Conservation (phyloP, 2,888 invertebrate species). For the Schizotus pectinicornis region DNA sequence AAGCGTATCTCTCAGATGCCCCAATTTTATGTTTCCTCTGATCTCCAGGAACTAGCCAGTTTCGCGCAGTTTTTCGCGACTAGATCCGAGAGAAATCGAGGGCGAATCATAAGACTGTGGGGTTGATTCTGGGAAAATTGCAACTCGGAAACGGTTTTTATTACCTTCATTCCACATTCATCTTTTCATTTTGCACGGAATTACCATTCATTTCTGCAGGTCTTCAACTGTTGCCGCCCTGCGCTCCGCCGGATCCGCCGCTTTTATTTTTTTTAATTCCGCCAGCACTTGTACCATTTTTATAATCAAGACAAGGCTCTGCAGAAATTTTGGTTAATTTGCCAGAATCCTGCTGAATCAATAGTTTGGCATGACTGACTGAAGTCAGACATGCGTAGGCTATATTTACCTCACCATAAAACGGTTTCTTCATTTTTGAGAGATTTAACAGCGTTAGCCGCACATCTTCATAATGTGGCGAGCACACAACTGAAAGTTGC, state of each 20-base stretch:
- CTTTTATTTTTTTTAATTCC: no score
- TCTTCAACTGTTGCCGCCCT: not conserved
- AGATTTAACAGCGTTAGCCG: conserved; percentile 2
- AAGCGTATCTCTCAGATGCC: no score
- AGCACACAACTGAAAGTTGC: conserved; percentile 10
- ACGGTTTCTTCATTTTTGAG: conserved; percentile 9
- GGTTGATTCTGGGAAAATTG: conserved; percentile 34
- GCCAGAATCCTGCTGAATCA: no score
- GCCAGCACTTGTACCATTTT: no score
- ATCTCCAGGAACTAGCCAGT: not conserved
- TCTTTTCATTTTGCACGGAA: conserved; percentile 39
- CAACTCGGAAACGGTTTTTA: conserved; percentile 39
- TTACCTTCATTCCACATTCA: conserved; percentile 42
- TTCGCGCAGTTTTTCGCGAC: not conserved
- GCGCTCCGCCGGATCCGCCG: no score
- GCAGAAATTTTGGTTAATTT: no score
- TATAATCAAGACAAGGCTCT: no score
- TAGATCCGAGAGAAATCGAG: conserved; percentile 10
- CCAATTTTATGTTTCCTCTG: no score
- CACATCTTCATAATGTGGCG: conserved; percentile 15
- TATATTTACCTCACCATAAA: conserved; percentile 5
- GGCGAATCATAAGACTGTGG: conserved; percentile 20
- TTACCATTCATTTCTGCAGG: conserved; percentile 34
- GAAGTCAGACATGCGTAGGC: no score
- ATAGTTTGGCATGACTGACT: no score